Conservation (phyloP, 37 sponge, comb jelly and placozoan genomes). For the Tethya wilhelma region DNA sequence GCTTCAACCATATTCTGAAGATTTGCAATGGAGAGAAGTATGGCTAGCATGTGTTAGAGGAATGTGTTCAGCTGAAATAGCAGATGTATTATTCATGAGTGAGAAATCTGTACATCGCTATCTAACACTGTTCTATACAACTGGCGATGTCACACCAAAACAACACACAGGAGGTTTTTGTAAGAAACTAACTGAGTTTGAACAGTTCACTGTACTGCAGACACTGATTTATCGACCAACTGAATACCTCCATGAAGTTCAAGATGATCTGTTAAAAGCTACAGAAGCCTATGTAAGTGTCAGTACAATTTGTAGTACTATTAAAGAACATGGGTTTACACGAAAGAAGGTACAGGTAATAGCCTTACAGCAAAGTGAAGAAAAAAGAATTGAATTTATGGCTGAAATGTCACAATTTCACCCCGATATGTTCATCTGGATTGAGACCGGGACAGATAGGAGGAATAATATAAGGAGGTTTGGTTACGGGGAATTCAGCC, state of each 20-base stretch:
- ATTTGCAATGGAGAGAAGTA: conserved; percentile 34
- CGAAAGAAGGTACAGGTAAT: not conserved
- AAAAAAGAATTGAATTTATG: not conserved
- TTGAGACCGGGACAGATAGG: not conserved
- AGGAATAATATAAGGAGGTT: not conserved
- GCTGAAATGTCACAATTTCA: not conserved
- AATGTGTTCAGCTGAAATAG: not conserved
- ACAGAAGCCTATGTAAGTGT: not conserved
- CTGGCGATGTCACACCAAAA: conserved; percentile 5
- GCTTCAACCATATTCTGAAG: conserved; percentile 18
- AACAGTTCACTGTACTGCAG: too few relatives aligned
- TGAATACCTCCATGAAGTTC: conserved; percentile 14
- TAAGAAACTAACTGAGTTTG: too few relatives aligned
- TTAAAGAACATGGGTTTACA: conserved; percentile 6
- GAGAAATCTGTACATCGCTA: conserved; percentile 7
- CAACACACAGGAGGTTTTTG: not conserved
- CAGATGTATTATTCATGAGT: not conserved
- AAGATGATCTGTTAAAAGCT: not conserved
- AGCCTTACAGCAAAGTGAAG: not conserved
- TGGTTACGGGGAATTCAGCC: not conserved
- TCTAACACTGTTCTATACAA: not conserved
- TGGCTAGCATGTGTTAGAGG: not conserved
- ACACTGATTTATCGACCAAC: conserved; percentile 5
- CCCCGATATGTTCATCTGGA: not conserved
- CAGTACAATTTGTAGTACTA: conserved; percentile 2